phyloP scores from a whole-genome alignment of 1,140 invertebrate genomes.

The Hyles vespertilio region DNA sequence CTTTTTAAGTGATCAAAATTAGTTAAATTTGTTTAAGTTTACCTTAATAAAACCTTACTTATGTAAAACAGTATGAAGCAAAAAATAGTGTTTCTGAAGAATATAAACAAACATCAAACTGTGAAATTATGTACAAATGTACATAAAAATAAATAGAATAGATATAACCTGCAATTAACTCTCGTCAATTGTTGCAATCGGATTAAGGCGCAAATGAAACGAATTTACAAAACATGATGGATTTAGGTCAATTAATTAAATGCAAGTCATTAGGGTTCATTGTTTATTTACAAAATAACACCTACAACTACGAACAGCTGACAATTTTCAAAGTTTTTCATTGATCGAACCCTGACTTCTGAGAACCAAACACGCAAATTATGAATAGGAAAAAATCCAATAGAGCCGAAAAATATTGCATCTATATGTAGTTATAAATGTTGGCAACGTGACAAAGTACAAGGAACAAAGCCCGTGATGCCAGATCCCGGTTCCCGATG shows the following conservation, averaged over 20 bases:
- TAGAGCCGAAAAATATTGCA: neutral
- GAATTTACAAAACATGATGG: neutral
- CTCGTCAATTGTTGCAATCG: too few species aligned
- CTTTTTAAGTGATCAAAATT: too few species aligned
- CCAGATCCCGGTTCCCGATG: constrained; percentile 5
- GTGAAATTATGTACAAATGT: too few species aligned
- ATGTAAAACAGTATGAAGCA: too few species aligned
- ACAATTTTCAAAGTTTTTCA: neutral
- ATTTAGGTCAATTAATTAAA: neutral
- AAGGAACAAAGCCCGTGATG: constrained; percentile 6
- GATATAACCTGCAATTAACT: too few species aligned
- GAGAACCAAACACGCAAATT: neutral
- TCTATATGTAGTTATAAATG: neutral
- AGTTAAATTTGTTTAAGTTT: too few species aligned
- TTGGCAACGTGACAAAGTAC: constrained; percentile 12
- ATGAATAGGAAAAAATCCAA: neutral
- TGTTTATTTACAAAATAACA: constrained; percentile 5
- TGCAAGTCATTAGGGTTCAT: constrained; percentile 1
- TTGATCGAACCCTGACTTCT: neutral
- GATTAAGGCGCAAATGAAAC: too few species aligned
- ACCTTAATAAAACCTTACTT: too few species aligned
- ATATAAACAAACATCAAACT: too few species aligned
- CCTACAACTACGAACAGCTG: neutral
- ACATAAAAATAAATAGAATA: too few species aligned
- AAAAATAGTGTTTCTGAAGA: too few species aligned